phyloP scores from a whole-genome alignment of 2,888 invertebrate species.

The Morinoia aosen region DNA sequence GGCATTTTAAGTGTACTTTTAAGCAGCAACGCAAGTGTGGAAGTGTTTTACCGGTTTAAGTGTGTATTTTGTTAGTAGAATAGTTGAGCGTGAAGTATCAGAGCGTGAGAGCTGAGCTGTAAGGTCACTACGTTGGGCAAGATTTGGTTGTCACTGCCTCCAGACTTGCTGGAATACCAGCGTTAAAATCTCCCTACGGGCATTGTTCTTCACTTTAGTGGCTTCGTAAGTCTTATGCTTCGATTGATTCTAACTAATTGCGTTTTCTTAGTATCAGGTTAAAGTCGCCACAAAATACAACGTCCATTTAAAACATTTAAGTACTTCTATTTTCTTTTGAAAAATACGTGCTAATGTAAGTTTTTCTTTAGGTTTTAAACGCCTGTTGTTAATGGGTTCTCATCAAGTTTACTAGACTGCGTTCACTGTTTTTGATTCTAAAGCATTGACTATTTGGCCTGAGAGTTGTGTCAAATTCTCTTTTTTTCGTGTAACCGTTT shows the following conservation, averaged over 20 bases:
- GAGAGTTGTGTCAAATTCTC: no score
- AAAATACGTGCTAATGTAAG: neutral
- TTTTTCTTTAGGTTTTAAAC: neutral
- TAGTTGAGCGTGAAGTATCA: neutral
- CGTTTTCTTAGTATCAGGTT: neutral
- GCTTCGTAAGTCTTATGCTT: neutral
- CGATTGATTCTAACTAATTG: neutral
- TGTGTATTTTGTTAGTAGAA: neutral
- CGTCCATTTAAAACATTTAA: neutral
- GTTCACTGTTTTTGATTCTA: no score
- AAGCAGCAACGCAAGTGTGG: neutral
- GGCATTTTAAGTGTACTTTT: neutral
- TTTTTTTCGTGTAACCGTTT: no score
- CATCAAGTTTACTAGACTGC: neutral
- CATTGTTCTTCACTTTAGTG: neutral
- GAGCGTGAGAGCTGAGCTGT: neutral
- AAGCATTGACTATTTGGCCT: no score
- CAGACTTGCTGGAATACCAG: conserved; percentile 1
- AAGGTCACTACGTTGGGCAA: neutral
- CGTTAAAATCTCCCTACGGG: neutral
- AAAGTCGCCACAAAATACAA: neutral
- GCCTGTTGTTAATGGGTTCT: neutral
- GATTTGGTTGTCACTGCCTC: neutral
- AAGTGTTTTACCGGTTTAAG: neutral
- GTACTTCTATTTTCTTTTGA: neutral